A percentile compares a stretch with the other conserved stretches of the same genome.
These are phyloP conservation scores for Microchirus variegatus DNA, from an alignment of 2,797 vertebrate species.

Conservation along the genomic window DNA sequence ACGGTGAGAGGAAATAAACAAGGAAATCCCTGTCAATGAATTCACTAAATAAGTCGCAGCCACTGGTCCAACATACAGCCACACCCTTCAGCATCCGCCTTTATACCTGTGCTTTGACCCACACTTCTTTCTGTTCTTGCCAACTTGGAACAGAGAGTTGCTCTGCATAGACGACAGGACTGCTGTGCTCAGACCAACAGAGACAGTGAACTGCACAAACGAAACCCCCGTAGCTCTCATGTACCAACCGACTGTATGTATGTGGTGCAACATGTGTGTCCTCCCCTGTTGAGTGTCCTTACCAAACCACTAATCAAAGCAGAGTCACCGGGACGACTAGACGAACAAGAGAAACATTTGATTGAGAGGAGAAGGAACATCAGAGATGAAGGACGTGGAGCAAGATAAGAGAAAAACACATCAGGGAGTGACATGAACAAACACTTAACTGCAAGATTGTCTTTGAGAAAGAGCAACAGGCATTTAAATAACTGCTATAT, in stretches of 20 bases:
- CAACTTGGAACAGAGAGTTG: slow-evolving; percentile 17
- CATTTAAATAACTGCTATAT: slow-evolving; percentile 16
- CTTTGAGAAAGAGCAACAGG: slow-evolving; percentile 19
- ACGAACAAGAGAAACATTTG: slow-evolving; percentile 3
- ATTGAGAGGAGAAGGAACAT: slow-evolving; percentile 16
- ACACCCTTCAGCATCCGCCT: slow-evolving; percentile 65
- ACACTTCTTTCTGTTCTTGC: slow-evolving; percentile 18
- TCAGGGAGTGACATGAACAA: slow-evolving; percentile 35
- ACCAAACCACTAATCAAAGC: slow-evolving; percentile 37
- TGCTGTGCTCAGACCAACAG: slow-evolving; percentile 60
- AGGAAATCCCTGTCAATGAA: slow-evolving; percentile 41
- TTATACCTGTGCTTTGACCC: slow-evolving; percentile 60
- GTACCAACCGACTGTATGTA: slow-evolving; percentile 36
- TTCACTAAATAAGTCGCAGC: slow-evolving; percentile 24
- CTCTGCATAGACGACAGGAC: slow-evolving; percentile 43
- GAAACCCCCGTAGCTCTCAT: slow-evolving; percentile 40
- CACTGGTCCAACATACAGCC: slow-evolving; percentile 70
- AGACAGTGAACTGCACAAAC: slow-evolving; percentile 45
- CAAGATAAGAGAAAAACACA: slow-evolving; percentile 44
- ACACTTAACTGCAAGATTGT: slow-evolving; percentile 4
- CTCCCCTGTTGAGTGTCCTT: slow-evolving; percentile 31
- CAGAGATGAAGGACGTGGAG: not conserved
- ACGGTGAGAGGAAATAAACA: slow-evolving; percentile 24
- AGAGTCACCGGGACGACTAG: slow-evolving; percentile 28
- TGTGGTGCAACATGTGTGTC: slow-evolving; percentile 50